These are phyloP conservation scores for Odontophorus gujanensis DNA, from an alignment of 2,113 vertebrate genomes.

Conservation along the genomic window DNA sequence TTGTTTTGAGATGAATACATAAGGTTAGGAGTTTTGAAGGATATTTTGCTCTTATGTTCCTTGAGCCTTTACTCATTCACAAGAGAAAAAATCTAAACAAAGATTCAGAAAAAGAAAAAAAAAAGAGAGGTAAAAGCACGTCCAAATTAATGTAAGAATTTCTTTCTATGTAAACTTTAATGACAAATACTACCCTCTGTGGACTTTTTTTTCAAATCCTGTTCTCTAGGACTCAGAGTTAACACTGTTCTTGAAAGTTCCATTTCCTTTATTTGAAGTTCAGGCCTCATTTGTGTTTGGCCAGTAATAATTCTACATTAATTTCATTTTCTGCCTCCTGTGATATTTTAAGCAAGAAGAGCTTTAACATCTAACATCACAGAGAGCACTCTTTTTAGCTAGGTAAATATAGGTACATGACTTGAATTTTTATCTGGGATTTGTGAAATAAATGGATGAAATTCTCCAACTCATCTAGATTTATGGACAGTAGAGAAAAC, in stretches of 20 bases:
- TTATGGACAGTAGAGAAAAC: neutral
- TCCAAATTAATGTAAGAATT: neutral
- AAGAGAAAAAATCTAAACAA: neutral
- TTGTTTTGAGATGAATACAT: neutral
- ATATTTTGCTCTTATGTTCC: neutral
- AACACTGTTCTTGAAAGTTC: neutral
- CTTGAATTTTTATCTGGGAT: neutral
- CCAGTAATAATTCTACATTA: neutral
- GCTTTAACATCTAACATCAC: neutral
- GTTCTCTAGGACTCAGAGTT: neutral
- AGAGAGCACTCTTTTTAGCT: neutral
- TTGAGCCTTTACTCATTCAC: neutral
- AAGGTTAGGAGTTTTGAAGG: neutral
- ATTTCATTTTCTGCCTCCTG: neutral
- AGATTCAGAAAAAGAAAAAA: neutral
- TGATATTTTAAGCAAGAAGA: conserved; percentile 12
- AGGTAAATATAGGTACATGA: neutral
- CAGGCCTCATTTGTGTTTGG: neutral
- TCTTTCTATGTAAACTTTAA: neutral
- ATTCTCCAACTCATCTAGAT: neutral
- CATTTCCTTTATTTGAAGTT: neutral
- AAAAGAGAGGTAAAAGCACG: neutral
- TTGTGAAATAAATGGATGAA: neutral
- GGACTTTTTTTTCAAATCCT: neutral
- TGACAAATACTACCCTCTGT: neutral